Conservation (phyloP, 2,113 vertebrate species). For the Hystrix brachyura region DNA sequence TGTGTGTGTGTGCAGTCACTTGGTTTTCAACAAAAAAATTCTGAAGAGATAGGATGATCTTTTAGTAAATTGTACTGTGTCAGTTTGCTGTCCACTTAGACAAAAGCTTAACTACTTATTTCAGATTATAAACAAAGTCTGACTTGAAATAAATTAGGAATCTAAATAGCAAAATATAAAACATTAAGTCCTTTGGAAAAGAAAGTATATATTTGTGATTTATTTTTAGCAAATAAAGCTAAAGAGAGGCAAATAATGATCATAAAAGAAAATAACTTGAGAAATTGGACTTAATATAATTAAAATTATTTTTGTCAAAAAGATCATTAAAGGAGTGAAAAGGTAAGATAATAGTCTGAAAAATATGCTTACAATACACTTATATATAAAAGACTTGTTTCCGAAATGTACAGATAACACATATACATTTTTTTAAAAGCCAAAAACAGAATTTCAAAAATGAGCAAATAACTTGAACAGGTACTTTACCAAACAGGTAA, state of each 20-base stretch:
- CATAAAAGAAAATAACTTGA: slow-evolving; percentile 26
- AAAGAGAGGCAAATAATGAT: not conserved
- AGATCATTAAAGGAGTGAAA: not conserved
- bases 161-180: slow-evolving; percentile 18
- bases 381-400: not conserved
- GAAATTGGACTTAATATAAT: not conserved
- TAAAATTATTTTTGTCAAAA: not conserved
- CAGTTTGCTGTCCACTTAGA: not conserved
- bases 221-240: not conserved
- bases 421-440: not conserved
- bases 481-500: not conserved
- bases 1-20: not conserved
- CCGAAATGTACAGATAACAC: not conserved
- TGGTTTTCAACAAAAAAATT: slow-evolving; percentile 35
- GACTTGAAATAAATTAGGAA: not conserved
- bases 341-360: not conserved
- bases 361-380: not conserved
- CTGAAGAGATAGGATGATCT: not conserved
- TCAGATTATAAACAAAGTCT: not conserved
- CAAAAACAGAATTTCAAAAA: not conserved
- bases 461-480: not conserved
- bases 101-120: not conserved
- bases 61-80: not conserved
- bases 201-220: not conserved
- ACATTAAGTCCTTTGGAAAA: not conserved